Base-by-base conservation (phyloP, 2,888 invertebrate genomes). In the Conops quadrifasciatus region DNA sequence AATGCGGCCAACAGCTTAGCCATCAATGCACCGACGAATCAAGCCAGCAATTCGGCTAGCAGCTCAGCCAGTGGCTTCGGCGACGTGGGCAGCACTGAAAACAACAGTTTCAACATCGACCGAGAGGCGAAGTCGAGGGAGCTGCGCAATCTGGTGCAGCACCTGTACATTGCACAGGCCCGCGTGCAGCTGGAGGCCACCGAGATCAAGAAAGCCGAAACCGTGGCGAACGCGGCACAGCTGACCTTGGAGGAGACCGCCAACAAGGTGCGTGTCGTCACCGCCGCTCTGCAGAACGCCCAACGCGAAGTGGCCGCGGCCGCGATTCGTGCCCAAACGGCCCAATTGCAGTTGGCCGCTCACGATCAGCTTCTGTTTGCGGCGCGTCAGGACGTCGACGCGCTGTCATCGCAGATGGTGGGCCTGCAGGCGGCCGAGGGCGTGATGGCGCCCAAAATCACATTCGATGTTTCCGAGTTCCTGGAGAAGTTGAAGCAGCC, bases 331-430 rank as follows among this genome's bases (percentile, higher is more conserved):
- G 86, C 86, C 0, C 86, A 86, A 77, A 83, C 84, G 0, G 85
- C 86, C 0, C 86, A 86, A 70, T 73, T 86, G 2, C 86, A 86
- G 76, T 72, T 86, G 70, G 85, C 86, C 2, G 86, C 86, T 0
- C 86, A 86, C 67, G 86, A 86, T 74, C 86, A 86, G 72, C 73
- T 86, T 47, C 72, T 86, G 5, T 86, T 86, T 70, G 85, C 86
- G 0, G 85, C 86, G 3, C 80, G 86, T 1, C 86, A 86, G 77
- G 84, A 84, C 68, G 86, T 86, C 21, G 86, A 86, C 62, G 82
- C 85, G 1, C 63, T 86, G 0, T 86, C 86, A 13, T 84, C 86
- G 1, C 85, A 86, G 76, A 84, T 85, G 77, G 85, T 85, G 1
- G 84, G 83, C 0, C 70, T 84, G 51, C 84, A 85, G 69, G 85